Conservation (phyloP, 2,113 vertebrate genomes). For the Forbesichthys agassizii region DNA sequence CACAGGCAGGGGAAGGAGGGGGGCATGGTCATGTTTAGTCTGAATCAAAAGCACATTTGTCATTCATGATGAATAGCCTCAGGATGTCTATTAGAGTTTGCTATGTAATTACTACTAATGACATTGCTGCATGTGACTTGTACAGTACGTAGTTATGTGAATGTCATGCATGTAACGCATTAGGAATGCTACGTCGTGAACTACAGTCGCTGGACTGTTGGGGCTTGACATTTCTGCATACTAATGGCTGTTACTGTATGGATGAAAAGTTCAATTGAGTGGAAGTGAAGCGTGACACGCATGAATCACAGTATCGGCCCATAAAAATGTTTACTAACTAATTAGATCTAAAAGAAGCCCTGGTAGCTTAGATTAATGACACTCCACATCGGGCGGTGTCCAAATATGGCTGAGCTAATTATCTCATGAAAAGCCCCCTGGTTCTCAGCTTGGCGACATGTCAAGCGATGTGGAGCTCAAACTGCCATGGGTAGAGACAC, state of each 20-base stretch:
- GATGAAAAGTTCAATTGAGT: too few relatives aligned
- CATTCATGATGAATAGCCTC: conserved; percentile 14
- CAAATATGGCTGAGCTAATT: conserved; percentile 35
- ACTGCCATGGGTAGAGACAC: conserved; percentile 2
- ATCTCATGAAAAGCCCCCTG: conserved; percentile 28
- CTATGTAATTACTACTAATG: neutral
- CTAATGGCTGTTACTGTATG: too few relatives aligned
- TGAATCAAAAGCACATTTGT: conserved; percentile 11
- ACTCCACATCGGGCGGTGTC: conserved; percentile 10
- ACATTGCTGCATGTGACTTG: neutral
- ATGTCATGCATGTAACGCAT: too few relatives aligned
- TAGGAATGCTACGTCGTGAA: too few relatives aligned
- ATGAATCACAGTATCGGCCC: neutral
- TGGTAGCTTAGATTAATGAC: conserved; percentile 12
- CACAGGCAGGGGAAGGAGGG: neutral
- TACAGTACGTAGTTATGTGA: too few relatives aligned
- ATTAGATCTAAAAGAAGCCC: conserved; percentile 4
- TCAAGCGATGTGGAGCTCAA: conserved; percentile 15
- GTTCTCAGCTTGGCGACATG: conserved; percentile 1
- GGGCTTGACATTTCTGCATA: too few relatives aligned
- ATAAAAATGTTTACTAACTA: neutral
- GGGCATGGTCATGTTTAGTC: neutral
- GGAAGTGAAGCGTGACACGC: too few relatives aligned
- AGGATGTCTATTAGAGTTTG: neutral
- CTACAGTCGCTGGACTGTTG: too few relatives aligned